Conservation (phyloP, 2,797 vertebrate genomes). For the Falco novaeseelandiae region DNA sequence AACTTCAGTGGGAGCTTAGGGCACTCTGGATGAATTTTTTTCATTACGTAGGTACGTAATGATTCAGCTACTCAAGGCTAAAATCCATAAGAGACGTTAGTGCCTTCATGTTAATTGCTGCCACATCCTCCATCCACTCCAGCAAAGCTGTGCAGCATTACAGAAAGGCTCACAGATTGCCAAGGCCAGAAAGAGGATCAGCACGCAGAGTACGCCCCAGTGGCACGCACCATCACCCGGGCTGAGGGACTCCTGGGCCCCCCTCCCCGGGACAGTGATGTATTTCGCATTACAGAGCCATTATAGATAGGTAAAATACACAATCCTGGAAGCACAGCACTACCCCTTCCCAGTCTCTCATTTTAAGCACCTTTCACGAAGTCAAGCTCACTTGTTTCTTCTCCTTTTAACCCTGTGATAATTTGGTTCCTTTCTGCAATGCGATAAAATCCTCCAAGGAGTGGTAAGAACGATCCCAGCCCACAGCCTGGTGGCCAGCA, state of each 20-base stretch:
- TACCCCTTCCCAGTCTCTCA: neutral
- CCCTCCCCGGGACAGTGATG: fast-evolving
- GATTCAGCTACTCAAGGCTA: conserved; percentile 6
- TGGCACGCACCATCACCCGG: neutral
- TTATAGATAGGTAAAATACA: neutral
- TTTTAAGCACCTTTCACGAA: neutral
- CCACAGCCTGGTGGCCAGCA: neutral
- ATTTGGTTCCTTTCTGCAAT: neutral
- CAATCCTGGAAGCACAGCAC: neutral
- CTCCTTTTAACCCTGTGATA: neutral
- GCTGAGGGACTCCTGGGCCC: neutral
- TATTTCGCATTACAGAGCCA: neutral
- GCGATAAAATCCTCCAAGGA: neutral
- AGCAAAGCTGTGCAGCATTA: neutral
- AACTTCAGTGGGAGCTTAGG: neutral
- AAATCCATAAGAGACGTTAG: neutral
- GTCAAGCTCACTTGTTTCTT: neutral
- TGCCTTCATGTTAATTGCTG: neutral
- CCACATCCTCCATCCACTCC: neutral
- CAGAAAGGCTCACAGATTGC: neutral
- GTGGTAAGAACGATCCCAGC: neutral
- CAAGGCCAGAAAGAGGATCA: neutral
- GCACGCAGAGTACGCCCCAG: fast-evolving
- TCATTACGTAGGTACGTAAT: neutral
- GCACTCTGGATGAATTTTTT: neutral